Base-by-base conservation (phyloP, 2,888 invertebrate genomes). In the Eupithecia exiguata region DNA sequence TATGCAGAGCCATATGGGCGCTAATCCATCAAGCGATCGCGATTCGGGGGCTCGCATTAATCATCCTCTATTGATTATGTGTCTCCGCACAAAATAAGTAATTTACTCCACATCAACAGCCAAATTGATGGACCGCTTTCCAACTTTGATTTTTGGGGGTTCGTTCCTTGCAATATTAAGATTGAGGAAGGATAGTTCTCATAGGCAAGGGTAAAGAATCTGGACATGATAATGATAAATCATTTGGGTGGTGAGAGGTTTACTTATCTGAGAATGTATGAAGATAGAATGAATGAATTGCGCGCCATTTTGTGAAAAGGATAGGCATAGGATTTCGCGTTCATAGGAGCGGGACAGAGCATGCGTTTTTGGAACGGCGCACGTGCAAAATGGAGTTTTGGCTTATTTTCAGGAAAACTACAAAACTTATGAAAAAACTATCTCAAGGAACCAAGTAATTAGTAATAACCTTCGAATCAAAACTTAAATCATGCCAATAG, bases 31-130 rank as follows among this genome's bases (percentile, higher is more conserved):
- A 94, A 89, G 82, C 90, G 89, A 92, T 92, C 89, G 89, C 84
- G 89, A 89, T 89, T 89, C 83, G 89, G 87, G 83, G 81, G 86
- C 88, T 86, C 83, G 85, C 93, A 94, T 94, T 93, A 93, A 94
- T 94, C 93, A 94, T 91, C 87, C 89, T 87, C 86, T 90, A 94
- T 93, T 93, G 94, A 94, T 94, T 93, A 93, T 93, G 91, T 92
- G 91, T 93, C 90, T 84, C 87, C 88, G 82, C 87, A 89, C 88
- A 91, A 92, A 92, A 89, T 92, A 90, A 89, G 87, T 89, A 89
- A 91, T 90, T 89, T 88, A 90, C 88, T 87, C 84, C 79, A 81
- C 79, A 87, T 86, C 85, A 86, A 87, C 84, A 80, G 80, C 75
- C 84, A 83, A 83, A 88, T 86, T 89, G 86, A 90, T 90, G 87